A percentile compares a stretch with the other conserved stretches of the same genome.
Conservation (phyloP, 2,113 vertebrate species). For the Corydoras maculifer region DNA sequence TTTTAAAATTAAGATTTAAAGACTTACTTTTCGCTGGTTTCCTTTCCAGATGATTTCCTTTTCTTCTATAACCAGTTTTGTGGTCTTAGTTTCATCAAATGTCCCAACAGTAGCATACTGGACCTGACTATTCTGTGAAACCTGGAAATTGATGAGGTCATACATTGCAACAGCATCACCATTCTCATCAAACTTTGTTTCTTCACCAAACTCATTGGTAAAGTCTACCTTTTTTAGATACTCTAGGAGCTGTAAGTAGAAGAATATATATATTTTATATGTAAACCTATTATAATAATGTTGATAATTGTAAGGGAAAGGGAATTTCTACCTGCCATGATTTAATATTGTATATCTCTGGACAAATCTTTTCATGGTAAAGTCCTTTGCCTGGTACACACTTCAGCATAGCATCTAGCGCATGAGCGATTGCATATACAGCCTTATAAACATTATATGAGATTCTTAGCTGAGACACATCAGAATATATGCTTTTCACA, state of each 20-base stretch:
- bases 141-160: slow-evolving; percentile 69
- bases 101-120: slow-evolving; percentile 61
- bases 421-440: slow-evolving; percentile 62
- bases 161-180: slow-evolving; percentile 67
- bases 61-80: slow-evolving; percentile 60
- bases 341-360: slow-evolving; percentile 51
- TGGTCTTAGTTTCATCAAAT: slow-evolving; percentile 57
- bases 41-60: slow-evolving; percentile 49
- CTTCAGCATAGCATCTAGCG: slow-evolving; percentile 56
- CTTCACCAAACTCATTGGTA: slow-evolving; percentile 57
- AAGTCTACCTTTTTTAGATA: slow-evolving; percentile 63
- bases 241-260: slow-evolving; percentile 56
- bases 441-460: slow-evolving; percentile 74
- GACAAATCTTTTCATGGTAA: slow-evolving; percentile 52
- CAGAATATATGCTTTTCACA: slow-evolving; percentile 62
- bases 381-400: slow-evolving; percentile 56
- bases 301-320: too few species aligned
- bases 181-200: slow-evolving; percentile 66
- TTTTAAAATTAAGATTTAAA: too few species aligned
- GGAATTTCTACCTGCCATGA: slow-evolving; percentile 61
- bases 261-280: too few species aligned
- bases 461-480: slow-evolving; percentile 69
- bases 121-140: slow-evolving; percentile 49
- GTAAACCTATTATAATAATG: too few species aligned
- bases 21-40: slow-evolving; percentile 43